Base-by-base conservation (phyloP, 1,140 invertebrate genomes). In the Laodelphax striatellus region DNA sequence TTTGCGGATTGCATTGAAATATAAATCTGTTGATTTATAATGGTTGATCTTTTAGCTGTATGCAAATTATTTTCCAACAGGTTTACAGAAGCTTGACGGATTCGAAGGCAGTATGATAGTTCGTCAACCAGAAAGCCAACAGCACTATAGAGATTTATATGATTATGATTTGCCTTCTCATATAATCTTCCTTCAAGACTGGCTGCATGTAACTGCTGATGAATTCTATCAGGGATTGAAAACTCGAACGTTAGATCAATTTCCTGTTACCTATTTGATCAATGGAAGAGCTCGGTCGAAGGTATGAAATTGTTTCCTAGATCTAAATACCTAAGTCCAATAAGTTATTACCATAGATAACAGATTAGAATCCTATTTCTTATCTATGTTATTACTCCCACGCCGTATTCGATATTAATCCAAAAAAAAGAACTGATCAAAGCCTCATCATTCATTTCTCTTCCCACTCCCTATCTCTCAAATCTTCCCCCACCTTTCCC, bases 211-310 rank as follows among this genome's bases (percentile, higher is more conserved):
- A 17, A 28, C 34, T 16, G 60, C 76, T n/a, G 70, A 69, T 19
- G 60, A 56, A 16, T 57, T 58, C 19, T 64, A 59, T 42, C 64
- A 57, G 21, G 64, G 60, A 5, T 38, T 63, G n/a, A 53, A 43
- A 38, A 46, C 22, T 19, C 31, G 43, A 8, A 9, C 38, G 46
- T 17, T 52, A 1, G 70, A 73, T 52, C 76, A 76, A 65, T 71
- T 73, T 52, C 74, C 77, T 14, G 64, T 71, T 13, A 72, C 70
- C 14, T 70, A 79, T 43, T 64, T 80, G 19, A 72, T 80, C 57
- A 78, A 80, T 63, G 78, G 78, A 52, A 67, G 63, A 54, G 74
- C 72, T 38, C 62, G 67, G 42, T 66, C 58, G 21, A 46, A 11
- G 34, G 64, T 65, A 60, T 34, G 57, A 55, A 16, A n/a, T 3